Evolutionary conservation across 2,797 vertebrate genomes (phyloP), one percentile per base, ranked within the genome.

Genomic region (Cyclura pinguis): DNA sequence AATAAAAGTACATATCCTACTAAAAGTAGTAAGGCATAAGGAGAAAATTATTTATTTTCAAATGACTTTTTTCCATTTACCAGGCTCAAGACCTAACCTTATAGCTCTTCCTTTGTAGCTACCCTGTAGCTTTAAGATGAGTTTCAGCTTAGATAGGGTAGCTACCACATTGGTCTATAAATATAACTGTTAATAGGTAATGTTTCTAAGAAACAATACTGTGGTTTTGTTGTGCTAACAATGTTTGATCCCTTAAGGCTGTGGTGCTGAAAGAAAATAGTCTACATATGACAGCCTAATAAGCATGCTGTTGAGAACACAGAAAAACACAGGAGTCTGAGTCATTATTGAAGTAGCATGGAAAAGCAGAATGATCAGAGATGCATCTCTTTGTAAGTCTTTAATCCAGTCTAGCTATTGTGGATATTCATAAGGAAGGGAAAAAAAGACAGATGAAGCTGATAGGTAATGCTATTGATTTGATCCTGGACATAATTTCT

Each of bases 1-100:
- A 69, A 55, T 80, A n/a, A 35, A 52, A 35, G 16, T 35, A 24
- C 20, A 10, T n/a, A 22, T 38, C 47, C 62, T 47, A 72, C 8
- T 38, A 59, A 29, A 14, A 27, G 20, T 1, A 20, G 57, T 42
- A 76, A 27, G 35, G 64, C 27, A 52, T 57, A 12, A 29, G 22
- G 69, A 24, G 67, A 18, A 77, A 32, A 16, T 42, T 35, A 29
- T 76, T 91, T 92, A 93, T 91, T 91, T 0, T 0, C 77, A 94
- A 93, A 67, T 42, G 74, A 57, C 12, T n/a, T 90, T 84, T 59
- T 89, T 24, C 67, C 86, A 85, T 73, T 86, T 32, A 55, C 80
- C 0, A 0, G 81, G 64, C 67, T 52, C 13, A 84, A 67, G 42
- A 20, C 89, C 59, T 47, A 84, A n/a, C 64, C 91, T 91, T 94